Conservation (phyloP, 2,888 invertebrate species). For the Oxystoma pomonae region DNA sequence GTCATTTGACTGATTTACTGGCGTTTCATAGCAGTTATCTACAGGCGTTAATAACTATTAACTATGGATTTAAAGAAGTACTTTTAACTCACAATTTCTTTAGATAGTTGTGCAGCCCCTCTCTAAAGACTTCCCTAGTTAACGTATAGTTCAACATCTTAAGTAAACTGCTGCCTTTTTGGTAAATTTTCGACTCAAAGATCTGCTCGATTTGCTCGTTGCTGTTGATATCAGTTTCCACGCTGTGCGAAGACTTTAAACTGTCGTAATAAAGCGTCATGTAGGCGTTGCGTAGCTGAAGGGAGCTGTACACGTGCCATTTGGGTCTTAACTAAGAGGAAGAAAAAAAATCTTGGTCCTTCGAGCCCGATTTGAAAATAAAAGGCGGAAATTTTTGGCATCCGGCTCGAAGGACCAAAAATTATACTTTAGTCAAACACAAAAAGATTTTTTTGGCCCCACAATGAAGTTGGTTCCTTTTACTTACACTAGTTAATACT, state of each 20-base stretch:
- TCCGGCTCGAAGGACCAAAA: no score
- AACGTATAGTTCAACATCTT: conserved; percentile 59
- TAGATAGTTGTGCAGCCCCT: conserved; percentile 53
- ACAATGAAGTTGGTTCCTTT: no score
- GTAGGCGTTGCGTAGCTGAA: conserved; percentile 53
- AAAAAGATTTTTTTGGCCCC: no score
- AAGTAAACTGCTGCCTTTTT: conserved; percentile 54
- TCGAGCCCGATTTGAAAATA: no score
- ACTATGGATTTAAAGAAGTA: no score
- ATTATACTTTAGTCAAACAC: no score
- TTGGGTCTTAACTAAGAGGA: conserved; percentile 53
- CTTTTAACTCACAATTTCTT: conserved; percentile 55
- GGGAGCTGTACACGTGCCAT: conserved; percentile 55
- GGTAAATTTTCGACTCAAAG: conserved; percentile 49
- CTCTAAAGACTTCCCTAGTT: conserved; percentile 51
- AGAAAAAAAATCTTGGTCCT: no score
- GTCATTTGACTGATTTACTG: no score
- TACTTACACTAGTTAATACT: conserved; percentile 52
- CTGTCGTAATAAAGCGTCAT: conserved; percentile 54
- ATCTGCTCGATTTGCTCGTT: conserved; percentile 57
- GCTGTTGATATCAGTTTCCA: conserved; percentile 51
- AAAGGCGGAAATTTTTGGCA: no score
- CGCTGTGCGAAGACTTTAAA: conserved; percentile 54
- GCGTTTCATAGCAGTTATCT: no score
- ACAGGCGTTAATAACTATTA: no score